Conservation (phyloP, 2,797 vertebrate species). For the Pseudopleuronectes americanus region DNA sequence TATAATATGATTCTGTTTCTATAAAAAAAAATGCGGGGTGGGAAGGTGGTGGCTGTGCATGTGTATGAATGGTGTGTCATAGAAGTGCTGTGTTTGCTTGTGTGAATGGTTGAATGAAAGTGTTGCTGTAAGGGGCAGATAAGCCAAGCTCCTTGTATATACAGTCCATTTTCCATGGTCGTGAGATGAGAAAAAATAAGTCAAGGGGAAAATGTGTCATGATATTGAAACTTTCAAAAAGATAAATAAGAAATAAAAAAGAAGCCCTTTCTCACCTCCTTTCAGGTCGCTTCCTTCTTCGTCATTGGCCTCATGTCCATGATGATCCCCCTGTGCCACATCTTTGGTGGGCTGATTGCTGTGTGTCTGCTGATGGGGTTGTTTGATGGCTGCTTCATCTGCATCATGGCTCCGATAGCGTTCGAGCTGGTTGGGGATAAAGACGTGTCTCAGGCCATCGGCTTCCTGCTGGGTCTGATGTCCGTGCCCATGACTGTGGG, state of each 20-base stretch:
- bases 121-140: no score
- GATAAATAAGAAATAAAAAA: not conserved
- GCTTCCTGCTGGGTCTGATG: constrained; percentile 96
- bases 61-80: no score
- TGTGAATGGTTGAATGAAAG: no score
- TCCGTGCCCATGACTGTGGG: constrained; percentile 96
- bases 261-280: not conserved
- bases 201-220: not conserved
- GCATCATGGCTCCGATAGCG: constrained; percentile 97
- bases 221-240: not conserved
- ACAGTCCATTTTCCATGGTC: no score
- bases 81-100: no score
- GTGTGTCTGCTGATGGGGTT: constrained; percentile 97
- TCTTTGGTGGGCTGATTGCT: constrained; percentile 90
- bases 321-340: constrained; percentile 93
- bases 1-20: not conserved
- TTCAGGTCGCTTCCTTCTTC: constrained; percentile 92
- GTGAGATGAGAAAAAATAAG: no score
- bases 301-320: constrained; percentile 97
- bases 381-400: constrained; percentile 98
- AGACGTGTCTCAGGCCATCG: constrained; percentile 95
- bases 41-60: no score
- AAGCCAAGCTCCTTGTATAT: no score
- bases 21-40: not conserved
- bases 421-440: constrained; percentile 93